Percentiles rank a stretch among this genome's conserved stretches.
These are phyloP conservation scores for Bufo gargarizans DNA, from an alignment of 2,113 vertebrate species.

Conservation along the genomic window DNA sequence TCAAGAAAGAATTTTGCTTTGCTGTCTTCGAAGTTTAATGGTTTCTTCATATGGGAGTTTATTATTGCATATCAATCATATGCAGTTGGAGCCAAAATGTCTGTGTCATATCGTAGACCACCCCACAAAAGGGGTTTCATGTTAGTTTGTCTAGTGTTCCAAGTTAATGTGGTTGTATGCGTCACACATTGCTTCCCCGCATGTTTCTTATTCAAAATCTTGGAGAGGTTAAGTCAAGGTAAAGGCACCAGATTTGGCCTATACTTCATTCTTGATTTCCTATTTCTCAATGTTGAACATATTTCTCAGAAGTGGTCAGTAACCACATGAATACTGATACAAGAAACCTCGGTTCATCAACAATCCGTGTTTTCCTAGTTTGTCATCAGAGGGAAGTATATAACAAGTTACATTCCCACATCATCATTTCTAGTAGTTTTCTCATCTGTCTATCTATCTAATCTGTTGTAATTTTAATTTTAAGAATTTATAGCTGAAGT, in stretches of 20 bases:
- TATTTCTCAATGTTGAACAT: conserved; percentile 14
- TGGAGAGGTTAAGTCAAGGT: conserved; percentile 40
- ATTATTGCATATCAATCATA: conserved; percentile 33
- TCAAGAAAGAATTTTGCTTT: background rate
- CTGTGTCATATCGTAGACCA: conserved; percentile 30
- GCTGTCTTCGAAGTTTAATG: background rate
- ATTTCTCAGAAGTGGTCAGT: conserved; percentile 41
- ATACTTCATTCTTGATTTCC: conserved; percentile 27
- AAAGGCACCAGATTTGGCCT: conserved; percentile 26
- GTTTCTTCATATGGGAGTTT: background rate
- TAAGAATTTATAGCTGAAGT: too few species aligned
- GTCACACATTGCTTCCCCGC: conserved; percentile 27
- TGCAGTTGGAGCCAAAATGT: conserved; percentile 20
- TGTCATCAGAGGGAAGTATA: background rate
- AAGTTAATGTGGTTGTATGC: conserved; percentile 34
- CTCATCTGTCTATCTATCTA: background rate
- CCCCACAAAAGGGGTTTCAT: conserved; percentile 35
- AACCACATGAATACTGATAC: conserved; percentile 41
- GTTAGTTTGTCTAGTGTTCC: conserved; percentile 37
- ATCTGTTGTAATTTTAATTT: background rate
- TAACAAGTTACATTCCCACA: conserved; percentile 14
- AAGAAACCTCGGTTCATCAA: conserved; percentile 5
- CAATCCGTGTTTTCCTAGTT: conserved; percentile 10
- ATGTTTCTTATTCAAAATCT: conserved; percentile 34
- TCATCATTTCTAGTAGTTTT: background rate